A percentile compares a stretch with the other conserved stretches of the same genome.
Evolutionary conservation across 2,888 invertebrate genomes (phyloP).

Genomic region (Cryptocheilus praepositus): DNA sequence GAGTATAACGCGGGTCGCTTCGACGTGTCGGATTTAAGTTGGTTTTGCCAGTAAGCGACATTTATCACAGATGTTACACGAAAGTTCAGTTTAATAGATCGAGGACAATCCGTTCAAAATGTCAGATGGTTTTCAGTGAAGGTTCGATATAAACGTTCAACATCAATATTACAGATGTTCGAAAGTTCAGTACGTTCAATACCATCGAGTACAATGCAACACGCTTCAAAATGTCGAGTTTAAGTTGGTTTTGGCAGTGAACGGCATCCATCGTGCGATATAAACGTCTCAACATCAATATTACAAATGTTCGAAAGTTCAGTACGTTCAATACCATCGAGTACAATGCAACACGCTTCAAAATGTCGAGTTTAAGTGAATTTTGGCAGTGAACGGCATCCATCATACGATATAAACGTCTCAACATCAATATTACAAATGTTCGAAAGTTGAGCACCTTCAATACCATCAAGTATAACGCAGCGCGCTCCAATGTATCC

Average conservation of each 20-base stretch:
- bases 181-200: constrained; percentile 69
- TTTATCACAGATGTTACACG: too few relatives aligned
- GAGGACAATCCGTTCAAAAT: too few relatives aligned
- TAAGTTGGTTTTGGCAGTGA: constrained; percentile 48
- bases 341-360: constrained; percentile 41
- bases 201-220: constrained; percentile 39
- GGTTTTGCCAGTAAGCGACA: too few relatives aligned
- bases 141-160: too few relatives aligned
- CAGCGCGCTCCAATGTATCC: constrained; percentile 46
- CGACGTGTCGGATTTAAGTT: too few relatives aligned
- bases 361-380: constrained; percentile 51
- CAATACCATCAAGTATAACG: constrained; percentile 38
- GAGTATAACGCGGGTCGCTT: too few relatives aligned
- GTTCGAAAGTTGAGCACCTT: constrained; percentile 75
- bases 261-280: background rate
- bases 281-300: too few relatives aligned
- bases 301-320: constrained; percentile 79
- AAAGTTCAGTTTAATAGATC: too few relatives aligned
- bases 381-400: constrained; percentile 29
- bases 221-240: constrained; percentile 46
- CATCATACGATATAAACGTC: too few relatives aligned
- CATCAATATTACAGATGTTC: too few relatives aligned
- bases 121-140: too few relatives aligned
- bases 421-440: too few relatives aligned
- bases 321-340: constrained; percentile 31